Percentiles rank a stretch among this genome's conserved stretches.
phyloP scores from a whole-genome alignment of 92 coral and sea anemone genomes.

The Palythoa grandiflora region DNA sequence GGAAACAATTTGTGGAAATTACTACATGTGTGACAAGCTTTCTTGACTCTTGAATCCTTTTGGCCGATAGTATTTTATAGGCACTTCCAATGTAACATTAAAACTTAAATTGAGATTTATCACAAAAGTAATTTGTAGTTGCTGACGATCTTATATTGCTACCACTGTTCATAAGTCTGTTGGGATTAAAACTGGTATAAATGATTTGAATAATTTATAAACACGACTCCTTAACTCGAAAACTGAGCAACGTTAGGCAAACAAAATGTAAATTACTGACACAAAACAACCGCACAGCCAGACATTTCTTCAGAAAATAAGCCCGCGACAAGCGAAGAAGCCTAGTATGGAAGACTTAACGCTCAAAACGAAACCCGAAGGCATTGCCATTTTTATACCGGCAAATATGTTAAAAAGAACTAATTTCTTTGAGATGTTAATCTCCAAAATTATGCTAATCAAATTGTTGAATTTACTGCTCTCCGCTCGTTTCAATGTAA shows the following conservation, averaged over 20 bases:
- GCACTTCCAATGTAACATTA: not conserved
- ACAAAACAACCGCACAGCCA: not conserved
- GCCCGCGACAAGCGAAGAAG: not conserved
- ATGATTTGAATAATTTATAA: not conserved
- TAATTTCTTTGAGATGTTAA: not conserved
- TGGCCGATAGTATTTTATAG: too few species aligned
- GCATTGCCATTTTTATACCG: constrained; percentile 15
- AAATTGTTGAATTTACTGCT: not conserved
- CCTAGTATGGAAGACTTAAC: not conserved
- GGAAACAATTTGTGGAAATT: too few species aligned
- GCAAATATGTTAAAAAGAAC: not conserved
- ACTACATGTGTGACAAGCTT: too few species aligned
- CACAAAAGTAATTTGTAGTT: too few species aligned
- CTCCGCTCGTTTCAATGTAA: too few species aligned
- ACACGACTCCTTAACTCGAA: not conserved
- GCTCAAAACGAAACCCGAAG: constrained; percentile 16
- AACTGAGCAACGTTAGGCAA: not conserved
- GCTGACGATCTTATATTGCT: too few species aligned
- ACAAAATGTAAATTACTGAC: not conserved
- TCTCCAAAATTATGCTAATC: not conserved
- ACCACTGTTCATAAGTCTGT: too few species aligned
- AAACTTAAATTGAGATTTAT: too few species aligned
- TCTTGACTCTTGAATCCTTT: too few species aligned
- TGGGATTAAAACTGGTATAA: not conserved
- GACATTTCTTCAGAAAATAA: not conserved